Evolutionary conservation across 2,113 vertebrate species (phyloP).

Genomic region (Athene cunicularia): DNA sequence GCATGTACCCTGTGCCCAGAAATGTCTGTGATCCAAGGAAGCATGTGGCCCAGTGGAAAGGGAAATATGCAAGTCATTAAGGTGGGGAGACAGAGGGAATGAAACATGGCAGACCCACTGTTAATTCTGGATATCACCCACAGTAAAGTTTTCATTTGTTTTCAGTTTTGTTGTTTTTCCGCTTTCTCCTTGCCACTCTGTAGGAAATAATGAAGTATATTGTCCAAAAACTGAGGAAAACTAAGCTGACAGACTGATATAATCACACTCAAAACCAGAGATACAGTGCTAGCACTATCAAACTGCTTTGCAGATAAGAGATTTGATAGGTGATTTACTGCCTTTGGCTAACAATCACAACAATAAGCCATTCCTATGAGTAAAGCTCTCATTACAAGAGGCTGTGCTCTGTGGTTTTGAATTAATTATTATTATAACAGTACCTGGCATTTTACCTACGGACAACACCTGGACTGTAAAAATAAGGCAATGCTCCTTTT

Average conservation of each 20-base stretch:
- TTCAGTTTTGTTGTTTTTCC: not conserved
- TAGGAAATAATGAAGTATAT: not conserved
- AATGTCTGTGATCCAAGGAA: not conserved
- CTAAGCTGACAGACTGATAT: not conserved
- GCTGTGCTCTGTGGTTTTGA: not conserved
- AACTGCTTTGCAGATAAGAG: not conserved
- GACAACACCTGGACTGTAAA: not conserved
- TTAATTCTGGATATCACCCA: not conserved
- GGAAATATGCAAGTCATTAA: not conserved
- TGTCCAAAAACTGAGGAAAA: not conserved
- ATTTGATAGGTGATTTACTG: not conserved
- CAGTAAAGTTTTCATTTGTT: not conserved
- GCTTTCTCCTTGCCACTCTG: not conserved
- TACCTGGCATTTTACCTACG: not conserved
- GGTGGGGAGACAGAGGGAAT: not conserved
- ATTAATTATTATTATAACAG: not conserved
- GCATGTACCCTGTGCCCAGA: not conserved
- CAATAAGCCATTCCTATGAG: not conserved
- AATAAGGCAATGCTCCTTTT: not conserved
- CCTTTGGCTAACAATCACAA: not conserved
- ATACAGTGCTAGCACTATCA: not conserved
- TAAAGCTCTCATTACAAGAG: not conserved
- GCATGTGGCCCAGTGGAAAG: not conserved
- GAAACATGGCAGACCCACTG: not conserved
- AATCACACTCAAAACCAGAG: not conserved